Base-by-base conservation (phyloP, 2,888 invertebrate genomes). In the Tolmerus cingulatus region DNA sequence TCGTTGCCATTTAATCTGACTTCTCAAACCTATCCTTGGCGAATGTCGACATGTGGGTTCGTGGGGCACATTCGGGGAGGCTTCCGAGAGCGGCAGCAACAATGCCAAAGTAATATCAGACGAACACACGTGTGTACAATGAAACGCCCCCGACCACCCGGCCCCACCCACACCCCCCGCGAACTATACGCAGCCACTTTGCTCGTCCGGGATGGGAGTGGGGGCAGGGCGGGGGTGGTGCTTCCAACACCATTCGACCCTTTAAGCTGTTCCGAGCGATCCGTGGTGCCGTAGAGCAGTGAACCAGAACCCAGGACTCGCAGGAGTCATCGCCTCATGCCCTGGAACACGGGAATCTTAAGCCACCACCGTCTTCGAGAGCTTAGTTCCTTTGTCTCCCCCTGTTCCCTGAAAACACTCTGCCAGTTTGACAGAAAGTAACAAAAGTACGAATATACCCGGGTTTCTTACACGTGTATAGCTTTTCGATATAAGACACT, bases 1-100 rank as follows among this genome's bases (percentile, higher is more conserved):
- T 87, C 87, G 87, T 79, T 87, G 87, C 85, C 87, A 87, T 87
- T 87, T 87, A 87, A 87, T 87, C 87, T 86, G 87, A 87, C 86
- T 87, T 76, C 84, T 66, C 77, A 87, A 85, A 84, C 87, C 82
- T 27, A 74, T 78, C 84, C 87, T 87, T 87, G 84, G 57, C 84
- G 74, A 84, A 55, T 84, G 77, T 87, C 87, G 87, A 85, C 77
- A 74, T 77, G 87, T 51, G n/a, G 51, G 51, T 84, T 37, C 87
- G 40, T 74, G 57, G 74, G 85, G 84, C 84, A 87, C 78, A 74
- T 55, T 76, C 34, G 27, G 9, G 78, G 27, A 78, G 66, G 51
- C 46, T 66, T 37, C 86, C 40, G 66, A 66, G 27, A 14, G 66
- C 66, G 77, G 51, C 87, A 85, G 79, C 87, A 87, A 87, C 87